phyloP scores from a whole-genome alignment of 2,888 invertebrate species.

The Cosmia pyralina region DNA sequence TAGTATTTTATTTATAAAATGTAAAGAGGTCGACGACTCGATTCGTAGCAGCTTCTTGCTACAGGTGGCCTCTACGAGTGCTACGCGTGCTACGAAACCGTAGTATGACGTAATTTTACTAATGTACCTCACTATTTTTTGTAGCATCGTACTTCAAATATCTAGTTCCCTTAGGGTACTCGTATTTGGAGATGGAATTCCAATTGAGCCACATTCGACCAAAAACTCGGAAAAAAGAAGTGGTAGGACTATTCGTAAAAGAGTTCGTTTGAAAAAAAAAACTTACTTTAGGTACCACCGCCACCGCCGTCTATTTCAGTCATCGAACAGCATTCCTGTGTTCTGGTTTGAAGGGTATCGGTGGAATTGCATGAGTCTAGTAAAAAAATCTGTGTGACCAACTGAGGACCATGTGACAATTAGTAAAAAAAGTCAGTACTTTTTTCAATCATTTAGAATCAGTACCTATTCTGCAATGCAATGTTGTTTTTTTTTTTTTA shows the following conservation, averaged over 20 bases:
- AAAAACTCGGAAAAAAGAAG: neutral
- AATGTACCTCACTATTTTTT: neutral
- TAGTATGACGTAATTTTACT: conserved; percentile 3
- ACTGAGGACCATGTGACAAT: neutral
- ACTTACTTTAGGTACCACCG: neutral
- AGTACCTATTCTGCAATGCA: neutral
- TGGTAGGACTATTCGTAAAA: conserved; percentile 5
- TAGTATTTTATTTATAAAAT: neutral
- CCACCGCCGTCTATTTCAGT: neutral
- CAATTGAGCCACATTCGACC: neutral
- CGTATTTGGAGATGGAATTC: neutral
- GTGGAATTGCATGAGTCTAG: neutral
- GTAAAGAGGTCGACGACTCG: neutral
- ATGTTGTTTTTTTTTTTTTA: neutral
- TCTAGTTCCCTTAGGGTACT: neutral
- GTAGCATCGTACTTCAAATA: neutral
- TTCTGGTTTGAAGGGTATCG: conserved; percentile 5
- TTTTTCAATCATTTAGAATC: no score
- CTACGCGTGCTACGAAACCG: conserved; percentile 24
- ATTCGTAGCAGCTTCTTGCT: conserved; percentile 19
- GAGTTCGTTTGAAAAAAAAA: conserved; percentile 2
- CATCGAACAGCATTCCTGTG: neutral
- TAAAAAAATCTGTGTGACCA: neutral
- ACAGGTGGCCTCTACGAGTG: conserved; percentile 33
- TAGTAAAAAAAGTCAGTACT: neutral